Evolutionary conservation across 2,113 vertebrate species (phyloP).

Genomic region (Taxidea taxus): DNA sequence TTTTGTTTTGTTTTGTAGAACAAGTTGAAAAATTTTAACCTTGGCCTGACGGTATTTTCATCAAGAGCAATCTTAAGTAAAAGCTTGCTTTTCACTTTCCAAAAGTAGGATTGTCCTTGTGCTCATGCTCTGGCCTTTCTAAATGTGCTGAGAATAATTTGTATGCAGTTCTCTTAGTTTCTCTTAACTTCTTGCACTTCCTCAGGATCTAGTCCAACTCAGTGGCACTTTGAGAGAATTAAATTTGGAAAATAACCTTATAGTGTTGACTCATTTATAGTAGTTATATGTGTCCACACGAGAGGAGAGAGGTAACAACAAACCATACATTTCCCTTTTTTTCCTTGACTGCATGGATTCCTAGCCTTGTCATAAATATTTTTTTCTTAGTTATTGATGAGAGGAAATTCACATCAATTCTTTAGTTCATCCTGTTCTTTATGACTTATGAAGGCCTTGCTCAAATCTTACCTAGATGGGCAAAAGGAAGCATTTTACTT

Average conservation of each 20-base stretch:
- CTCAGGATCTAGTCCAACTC: not conserved
- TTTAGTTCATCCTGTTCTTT: not conserved
- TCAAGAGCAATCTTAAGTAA: slow-evolving; percentile 25
- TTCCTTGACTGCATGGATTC: not conserved
- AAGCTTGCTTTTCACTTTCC: slow-evolving; percentile 44
- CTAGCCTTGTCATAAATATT: not conserved
- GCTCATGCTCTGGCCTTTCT: slow-evolving; percentile 30
- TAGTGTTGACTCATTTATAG: not conserved
- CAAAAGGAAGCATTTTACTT: not conserved
- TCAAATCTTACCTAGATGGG: not conserved
- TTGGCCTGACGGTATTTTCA: slow-evolving; percentile 35
- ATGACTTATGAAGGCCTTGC: not conserved
- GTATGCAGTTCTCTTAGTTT: not conserved
- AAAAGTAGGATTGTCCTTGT: slow-evolving; percentile 36
- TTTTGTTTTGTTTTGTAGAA: slow-evolving; percentile 29
- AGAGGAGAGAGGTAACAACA: not conserved
- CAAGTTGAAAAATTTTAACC: slow-evolving; percentile 39
- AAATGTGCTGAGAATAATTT: slow-evolving; percentile 52
- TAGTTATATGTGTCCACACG: not conserved
- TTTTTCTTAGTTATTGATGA: not conserved
- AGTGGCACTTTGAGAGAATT: slow-evolving; percentile 39
- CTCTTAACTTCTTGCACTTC: slow-evolving; percentile 37
- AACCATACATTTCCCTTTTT: not conserved
- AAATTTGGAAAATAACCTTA: slow-evolving; percentile 45
- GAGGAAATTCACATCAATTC: not conserved